Conservation (phyloP, 2,888 invertebrate species). For the Hemicrepidius hirtus region DNA sequence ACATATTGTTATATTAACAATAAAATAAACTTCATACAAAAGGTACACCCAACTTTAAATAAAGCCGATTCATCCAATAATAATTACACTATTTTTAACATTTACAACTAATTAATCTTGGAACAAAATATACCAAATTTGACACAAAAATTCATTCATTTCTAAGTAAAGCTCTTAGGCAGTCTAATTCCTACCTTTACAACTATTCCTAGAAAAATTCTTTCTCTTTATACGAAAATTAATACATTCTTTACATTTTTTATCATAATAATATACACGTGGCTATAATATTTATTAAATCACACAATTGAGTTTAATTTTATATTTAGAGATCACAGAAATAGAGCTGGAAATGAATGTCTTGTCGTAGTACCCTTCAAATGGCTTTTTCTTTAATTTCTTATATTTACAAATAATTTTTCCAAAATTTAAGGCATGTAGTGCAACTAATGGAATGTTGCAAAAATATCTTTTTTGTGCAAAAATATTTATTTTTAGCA, state of each 20-base stretch:
- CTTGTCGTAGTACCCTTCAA: constrained; percentile 49
- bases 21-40: constrained; percentile 51
- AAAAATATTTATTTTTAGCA: constrained; percentile 57
- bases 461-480: constrained; percentile 52
- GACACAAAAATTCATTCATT: constrained; percentile 58
- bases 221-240: constrained; percentile 50
- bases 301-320: constrained; percentile 68
- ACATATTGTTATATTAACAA: constrained; percentile 52
- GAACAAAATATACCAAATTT: constrained; percentile 54
- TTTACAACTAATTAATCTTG: constrained; percentile 48
- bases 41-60: constrained; percentile 52
- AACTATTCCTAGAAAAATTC: constrained; percentile 40
- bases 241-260: constrained; percentile 53
- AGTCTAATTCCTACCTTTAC: constrained; percentile 50
- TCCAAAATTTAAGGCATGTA: constrained; percentile 45
- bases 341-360: constrained; percentile 68
- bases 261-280: constrained; percentile 41
- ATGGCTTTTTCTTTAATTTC: constrained; percentile 38
- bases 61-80: constrained; percentile 42
- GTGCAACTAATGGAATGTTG: constrained; percentile 58
- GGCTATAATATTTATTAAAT: constrained; percentile 61
- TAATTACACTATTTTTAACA: constrained; percentile 48
- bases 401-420: constrained; percentile 39
- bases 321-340: constrained; percentile 70
- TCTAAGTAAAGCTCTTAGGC: constrained; percentile 54